phyloP scores from a whole-genome alignment of 2,888 invertebrate species.

The Gymnosoma rotundatum region DNA sequence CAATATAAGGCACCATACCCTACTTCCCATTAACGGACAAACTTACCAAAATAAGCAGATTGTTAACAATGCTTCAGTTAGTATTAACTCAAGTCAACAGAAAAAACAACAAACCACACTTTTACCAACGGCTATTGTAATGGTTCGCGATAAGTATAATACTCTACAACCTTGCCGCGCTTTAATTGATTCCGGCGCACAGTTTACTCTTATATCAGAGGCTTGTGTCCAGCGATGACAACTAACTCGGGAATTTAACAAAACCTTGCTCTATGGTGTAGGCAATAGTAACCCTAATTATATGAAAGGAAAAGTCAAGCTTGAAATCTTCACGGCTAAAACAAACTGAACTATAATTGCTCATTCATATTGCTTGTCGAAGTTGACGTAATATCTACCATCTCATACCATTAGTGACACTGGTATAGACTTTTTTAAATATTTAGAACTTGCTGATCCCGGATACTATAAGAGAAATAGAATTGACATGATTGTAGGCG shows the following conservation, averaged over 20 bases:
- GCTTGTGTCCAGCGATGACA: constrained; percentile 55
- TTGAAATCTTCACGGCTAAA: constrained; percentile 11
- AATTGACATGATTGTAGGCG: constrained; percentile 49
- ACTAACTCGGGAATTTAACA: constrained; percentile 45
- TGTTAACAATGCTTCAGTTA: constrained; percentile 8
- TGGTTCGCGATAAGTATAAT: constrained; percentile 33
- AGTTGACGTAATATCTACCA: constrained; percentile 57
- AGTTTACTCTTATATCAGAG: constrained; percentile 57
- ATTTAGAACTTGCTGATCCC: constrained; percentile 47
- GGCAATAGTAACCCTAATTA: constrained; percentile 29
- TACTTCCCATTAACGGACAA: constrained; percentile 35
- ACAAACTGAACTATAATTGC: neutral
- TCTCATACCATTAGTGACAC: neutral
- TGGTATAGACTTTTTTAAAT: constrained; percentile 33
- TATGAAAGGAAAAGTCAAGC: constrained; percentile 49
- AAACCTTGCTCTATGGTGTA: constrained; percentile 54
- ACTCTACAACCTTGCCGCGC: constrained; percentile 51
- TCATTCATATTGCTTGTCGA: constrained; percentile 48
- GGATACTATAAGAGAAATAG: constrained; percentile 13
- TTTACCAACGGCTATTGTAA: constrained; percentile 41
- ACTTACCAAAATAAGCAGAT: neutral
- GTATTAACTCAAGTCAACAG: constrained; percentile 20
- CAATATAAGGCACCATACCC: constrained; percentile 46
- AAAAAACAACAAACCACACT: neutral
- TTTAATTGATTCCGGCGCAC: constrained; percentile 63